Conservation (phyloP, 92 coral and sea anemone genomes). For the Bergia puertoricense region DNA sequence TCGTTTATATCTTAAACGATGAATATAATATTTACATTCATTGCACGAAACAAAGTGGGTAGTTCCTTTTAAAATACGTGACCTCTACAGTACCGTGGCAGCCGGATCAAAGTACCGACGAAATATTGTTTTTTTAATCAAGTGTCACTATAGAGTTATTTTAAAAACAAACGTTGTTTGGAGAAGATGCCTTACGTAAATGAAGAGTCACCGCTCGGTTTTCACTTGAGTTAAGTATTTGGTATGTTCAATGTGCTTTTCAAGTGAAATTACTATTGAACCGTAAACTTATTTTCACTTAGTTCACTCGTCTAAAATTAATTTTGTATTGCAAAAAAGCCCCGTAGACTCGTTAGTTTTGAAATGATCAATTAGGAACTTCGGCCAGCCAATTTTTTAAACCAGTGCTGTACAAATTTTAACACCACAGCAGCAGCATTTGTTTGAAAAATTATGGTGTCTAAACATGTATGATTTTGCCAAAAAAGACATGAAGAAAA, state of each 20-base stretch:
- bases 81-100: neutral
- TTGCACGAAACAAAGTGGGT: neutral
- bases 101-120: neutral
- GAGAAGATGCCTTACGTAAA: neutral
- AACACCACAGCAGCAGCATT: neutral
- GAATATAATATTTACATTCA: too few relatives aligned
- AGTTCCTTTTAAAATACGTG: neutral
- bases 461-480: too few relatives aligned
- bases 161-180: neutral
- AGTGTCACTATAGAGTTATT: neutral
- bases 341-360: neutral
- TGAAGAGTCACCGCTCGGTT: neutral
- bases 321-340: too few relatives aligned
- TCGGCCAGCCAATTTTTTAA: too few relatives aligned
- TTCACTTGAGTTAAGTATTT: neutral
- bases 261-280: neutral
- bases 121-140: neutral
- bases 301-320: too few relatives aligned
- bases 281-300: neutral
- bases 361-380: neutral
- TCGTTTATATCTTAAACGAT: neutral
- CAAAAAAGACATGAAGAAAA: too few relatives aligned
- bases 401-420: too few relatives aligned
- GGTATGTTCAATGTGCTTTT: neutral
- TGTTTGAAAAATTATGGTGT: too few relatives aligned